Conservation (phyloP, 2,797 vertebrate species). For the Lagodon rhomboides region DNA sequence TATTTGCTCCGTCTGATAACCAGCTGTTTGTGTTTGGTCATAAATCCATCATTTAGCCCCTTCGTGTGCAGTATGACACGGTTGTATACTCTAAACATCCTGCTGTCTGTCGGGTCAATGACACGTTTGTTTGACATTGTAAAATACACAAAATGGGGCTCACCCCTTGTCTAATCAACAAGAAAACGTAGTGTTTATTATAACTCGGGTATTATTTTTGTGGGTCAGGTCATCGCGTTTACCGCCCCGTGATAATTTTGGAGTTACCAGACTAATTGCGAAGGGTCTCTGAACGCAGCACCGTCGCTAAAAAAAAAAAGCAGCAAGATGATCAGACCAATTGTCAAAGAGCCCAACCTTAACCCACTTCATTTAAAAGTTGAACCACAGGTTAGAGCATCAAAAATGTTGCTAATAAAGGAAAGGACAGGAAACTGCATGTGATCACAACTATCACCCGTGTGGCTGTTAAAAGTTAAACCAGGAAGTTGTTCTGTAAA, state of each 20-base stretch:
- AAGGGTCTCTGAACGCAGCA: background rate
- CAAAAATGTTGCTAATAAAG: background rate
- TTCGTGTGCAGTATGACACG: background rate
- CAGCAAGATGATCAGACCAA: background rate
- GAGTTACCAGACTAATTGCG: background rate
- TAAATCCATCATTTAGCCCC: slow-evolving; percentile 35
- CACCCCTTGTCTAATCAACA: background rate
- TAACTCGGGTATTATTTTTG: background rate
- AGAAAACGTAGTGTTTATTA: background rate
- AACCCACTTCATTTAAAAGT: background rate
- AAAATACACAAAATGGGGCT: background rate
- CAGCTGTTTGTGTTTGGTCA: slow-evolving; percentile 15
- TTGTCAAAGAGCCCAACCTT: background rate
- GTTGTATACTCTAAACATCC: slow-evolving; percentile 25
- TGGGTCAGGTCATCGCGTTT: background rate
- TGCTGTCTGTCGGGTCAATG: slow-evolving; percentile 2
- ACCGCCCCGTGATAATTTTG: background rate
- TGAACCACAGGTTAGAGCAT: background rate
- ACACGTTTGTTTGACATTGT: background rate
- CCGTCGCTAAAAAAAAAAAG: background rate
- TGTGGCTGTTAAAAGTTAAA: background rate
- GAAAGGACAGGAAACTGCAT: background rate
- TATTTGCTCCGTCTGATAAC: slow-evolving; percentile 8
- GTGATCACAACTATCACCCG: background rate
- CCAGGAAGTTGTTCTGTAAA: background rate